A percentile compares a stretch with the other conserved stretches of the same genome.
These are phyloP conservation scores for Serripes groenlandicus DNA, from an alignment of 2,888 invertebrate species.

Conservation along the genomic window DNA sequence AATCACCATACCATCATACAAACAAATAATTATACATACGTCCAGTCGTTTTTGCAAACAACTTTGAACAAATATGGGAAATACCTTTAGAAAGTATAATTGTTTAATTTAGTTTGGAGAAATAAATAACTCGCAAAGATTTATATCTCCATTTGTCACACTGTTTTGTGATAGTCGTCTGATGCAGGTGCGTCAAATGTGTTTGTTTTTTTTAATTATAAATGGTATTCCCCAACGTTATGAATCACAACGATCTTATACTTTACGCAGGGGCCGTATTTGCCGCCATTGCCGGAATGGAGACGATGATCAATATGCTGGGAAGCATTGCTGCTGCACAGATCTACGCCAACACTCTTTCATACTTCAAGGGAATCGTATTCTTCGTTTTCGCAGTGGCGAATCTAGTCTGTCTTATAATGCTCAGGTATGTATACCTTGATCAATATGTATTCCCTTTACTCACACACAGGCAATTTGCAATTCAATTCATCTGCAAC, in stretches of 20 bases:
- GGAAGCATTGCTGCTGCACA: slow-evolving; percentile 46
- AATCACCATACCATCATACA: too few species aligned
- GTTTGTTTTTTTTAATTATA: neutral
- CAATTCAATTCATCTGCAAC: too few species aligned
- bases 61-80: too few species aligned
- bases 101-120: too few species aligned
- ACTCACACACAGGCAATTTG: neutral
- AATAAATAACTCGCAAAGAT: too few species aligned
- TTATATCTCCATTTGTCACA: too few species aligned
- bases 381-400: slow-evolving; percentile 50
- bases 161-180: too few species aligned
- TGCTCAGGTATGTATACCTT: slow-evolving; percentile 40
- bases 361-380: slow-evolving; percentile 47
- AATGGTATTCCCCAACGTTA: neutral
- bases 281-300: slow-evolving; percentile 54
- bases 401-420: slow-evolving; percentile 29
- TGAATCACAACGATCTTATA: neutral
- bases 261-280: slow-evolving; percentile 53
- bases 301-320: slow-evolving; percentile 36
- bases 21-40: too few species aligned
- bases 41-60: too few species aligned
- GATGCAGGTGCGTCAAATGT: neutral
- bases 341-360: slow-evolving; percentile 47
- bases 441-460: neutral
- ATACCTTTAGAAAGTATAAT: too few species aligned